A percentile compares a stretch with the other conserved stretches of the same genome.
These are phyloP conservation scores for Himalopsyche tibetana DNA, from an alignment of 2,888 invertebrate species.

Conservation along the genomic window DNA sequence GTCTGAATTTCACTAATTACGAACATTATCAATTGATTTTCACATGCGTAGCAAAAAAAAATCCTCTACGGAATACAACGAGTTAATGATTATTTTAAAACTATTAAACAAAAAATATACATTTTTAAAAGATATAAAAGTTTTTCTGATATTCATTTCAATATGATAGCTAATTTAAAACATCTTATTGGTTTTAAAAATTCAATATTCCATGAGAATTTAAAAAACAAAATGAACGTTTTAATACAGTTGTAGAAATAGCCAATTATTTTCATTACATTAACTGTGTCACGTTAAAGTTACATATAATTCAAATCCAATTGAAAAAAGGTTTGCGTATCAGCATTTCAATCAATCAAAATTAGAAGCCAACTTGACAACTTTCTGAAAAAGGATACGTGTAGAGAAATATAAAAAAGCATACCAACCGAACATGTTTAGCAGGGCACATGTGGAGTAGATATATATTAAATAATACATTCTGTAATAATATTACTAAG, in stretches of 20 bases:
- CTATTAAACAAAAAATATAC: too few relatives aligned
- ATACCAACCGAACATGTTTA: not conserved
- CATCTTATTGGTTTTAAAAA: too few relatives aligned
- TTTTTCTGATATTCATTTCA: too few relatives aligned
- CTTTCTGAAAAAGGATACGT: constrained; percentile 26
- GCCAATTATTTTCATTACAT: not conserved
- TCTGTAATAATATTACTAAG: not conserved
- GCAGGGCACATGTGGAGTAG: not conserved
- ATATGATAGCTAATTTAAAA: too few relatives aligned
- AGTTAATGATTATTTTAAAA: too few relatives aligned
- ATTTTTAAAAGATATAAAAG: too few relatives aligned
- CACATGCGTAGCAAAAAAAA: too few relatives aligned
- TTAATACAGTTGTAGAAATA: not conserved
- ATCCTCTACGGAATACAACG: too few relatives aligned
- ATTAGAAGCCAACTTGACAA: not conserved
- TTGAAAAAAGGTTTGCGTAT: not conserved
- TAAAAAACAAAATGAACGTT: not conserved
- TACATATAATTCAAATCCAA: not conserved
- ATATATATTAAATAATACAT: constrained; percentile 14
- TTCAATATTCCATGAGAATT: not conserved
- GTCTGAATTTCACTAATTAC: too few relatives aligned
- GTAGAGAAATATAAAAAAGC: not conserved
- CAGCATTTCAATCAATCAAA: constrained; percentile 1
- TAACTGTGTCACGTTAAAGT: not conserved
- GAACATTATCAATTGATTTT: too few relatives aligned